Percentiles rank a stretch among this genome's conserved stretches.
Evolutionary conservation across 2,797 vertebrate species (phyloP).

Genomic region (Sebastolobus altivelis): DNA sequence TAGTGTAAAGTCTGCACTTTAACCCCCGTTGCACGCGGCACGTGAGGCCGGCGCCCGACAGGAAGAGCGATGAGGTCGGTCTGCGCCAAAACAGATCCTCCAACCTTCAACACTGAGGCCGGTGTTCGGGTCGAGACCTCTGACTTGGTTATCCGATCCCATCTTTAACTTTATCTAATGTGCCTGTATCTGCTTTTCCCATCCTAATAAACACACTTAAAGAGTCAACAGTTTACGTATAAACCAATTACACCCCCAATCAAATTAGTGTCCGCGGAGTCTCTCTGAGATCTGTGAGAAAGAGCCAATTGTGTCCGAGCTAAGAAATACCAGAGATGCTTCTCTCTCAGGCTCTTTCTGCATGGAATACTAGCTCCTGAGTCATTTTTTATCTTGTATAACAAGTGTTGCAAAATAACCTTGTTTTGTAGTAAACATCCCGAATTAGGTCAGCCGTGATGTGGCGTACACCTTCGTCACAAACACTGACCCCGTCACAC

Average conservation of each 20-base stretch:
- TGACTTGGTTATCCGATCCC: background rate
- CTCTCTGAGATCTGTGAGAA: conserved; percentile 5
- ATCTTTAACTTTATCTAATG: background rate
- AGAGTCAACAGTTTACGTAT: background rate
- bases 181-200: background rate
- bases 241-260: conserved; percentile 31
- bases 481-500: conserved; percentile 8
- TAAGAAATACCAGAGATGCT: conserved; percentile 1
- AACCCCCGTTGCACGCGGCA: conserved; percentile 46
- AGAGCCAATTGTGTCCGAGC: conserved; percentile 8
- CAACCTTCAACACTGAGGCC: background rate
- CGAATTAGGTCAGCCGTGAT: background rate
- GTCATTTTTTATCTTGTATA: conserved; percentile 14
- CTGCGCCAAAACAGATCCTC: conserved; percentile 6
- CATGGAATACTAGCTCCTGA: background rate
- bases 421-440: conserved; percentile 25
- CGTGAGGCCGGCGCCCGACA: conserved; percentile 32
- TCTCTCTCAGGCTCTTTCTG: background rate
- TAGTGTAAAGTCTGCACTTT: conserved; percentile 73
- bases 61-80: conserved; percentile 33
- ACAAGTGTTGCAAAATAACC: conserved; percentile 28
- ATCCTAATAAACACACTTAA: conserved; percentile 8
- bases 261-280: conserved; percentile 7
- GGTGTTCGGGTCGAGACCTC: conserved; percentile 3
- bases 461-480: conserved; percentile 1